Conservation (phyloP, 2,113 vertebrate genomes). For the Cinclus mexicanus region DNA sequence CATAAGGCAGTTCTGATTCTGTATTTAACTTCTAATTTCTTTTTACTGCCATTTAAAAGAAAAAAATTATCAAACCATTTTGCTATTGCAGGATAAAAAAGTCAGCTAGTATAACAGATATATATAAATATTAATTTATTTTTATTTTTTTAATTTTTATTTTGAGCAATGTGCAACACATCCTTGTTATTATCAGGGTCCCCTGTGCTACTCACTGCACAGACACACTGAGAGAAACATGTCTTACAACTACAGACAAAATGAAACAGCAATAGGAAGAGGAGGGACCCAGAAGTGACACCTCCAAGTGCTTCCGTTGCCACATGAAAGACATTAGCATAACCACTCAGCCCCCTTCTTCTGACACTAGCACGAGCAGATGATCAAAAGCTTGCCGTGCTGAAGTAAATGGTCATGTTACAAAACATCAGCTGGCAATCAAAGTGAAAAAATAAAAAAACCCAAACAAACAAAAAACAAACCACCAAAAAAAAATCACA, state of each 20-base stretch:
- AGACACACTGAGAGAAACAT: not conserved
- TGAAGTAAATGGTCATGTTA: not conserved
- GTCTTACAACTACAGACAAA: not conserved
- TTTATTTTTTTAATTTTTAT: not conserved
- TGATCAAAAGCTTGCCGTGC: not conserved
- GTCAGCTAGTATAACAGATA: not conserved
- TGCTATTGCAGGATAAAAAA: not conserved
- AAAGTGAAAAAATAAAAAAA: not conserved
- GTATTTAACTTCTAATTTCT: not conserved
- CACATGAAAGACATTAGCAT: not conserved
- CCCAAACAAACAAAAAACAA: not conserved
- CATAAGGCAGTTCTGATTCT: not conserved
- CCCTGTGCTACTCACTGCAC: not conserved
- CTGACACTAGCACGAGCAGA: not conserved
- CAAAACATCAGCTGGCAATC: not conserved
- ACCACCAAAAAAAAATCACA: not conserved
- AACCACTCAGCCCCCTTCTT: not conserved
- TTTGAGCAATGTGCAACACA: not conserved
- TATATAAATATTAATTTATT: not conserved
- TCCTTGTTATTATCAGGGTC: not conserved
- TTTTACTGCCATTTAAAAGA: not conserved
- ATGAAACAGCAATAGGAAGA: not conserved
- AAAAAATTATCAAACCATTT: not conserved
- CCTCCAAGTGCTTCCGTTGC: not conserved
- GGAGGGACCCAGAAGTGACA: not conserved